These are phyloP conservation scores for Bombus sylvicola DNA, from an alignment of 1,140 invertebrate genomes.

Conservation along the genomic window DNA sequence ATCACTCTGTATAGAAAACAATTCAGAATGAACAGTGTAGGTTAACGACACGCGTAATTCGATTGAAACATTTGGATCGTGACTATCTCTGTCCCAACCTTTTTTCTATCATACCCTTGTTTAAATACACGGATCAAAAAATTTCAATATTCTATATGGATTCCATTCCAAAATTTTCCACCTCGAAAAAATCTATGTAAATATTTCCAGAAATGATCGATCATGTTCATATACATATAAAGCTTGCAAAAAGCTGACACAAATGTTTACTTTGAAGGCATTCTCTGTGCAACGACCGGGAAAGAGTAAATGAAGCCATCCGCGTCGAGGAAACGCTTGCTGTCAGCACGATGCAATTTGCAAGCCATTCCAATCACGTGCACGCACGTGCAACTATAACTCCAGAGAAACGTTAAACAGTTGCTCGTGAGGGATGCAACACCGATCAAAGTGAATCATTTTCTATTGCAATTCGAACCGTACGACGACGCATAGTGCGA, in stretches of 20 bases:
- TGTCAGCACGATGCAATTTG: slow-evolving; percentile 20
- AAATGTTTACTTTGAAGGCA: neutral
- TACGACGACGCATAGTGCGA: too few species aligned
- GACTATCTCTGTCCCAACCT: neutral
- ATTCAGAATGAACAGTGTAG: neutral
- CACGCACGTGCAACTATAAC: neutral
- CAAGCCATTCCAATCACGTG: neutral
- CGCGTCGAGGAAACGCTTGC: neutral
- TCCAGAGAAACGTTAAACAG: neutral
- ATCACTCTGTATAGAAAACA: neutral
- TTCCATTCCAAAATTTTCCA: neutral
- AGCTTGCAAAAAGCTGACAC: neutral
- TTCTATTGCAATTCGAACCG: neutral
- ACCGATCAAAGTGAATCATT: neutral
- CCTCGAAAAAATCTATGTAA: neutral
- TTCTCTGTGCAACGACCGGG: neutral
- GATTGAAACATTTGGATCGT: neutral
- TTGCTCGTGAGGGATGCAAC: neutral
- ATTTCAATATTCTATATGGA: neutral
- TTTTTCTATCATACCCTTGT: neutral
- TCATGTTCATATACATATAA: neutral
- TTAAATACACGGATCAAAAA: neutral
- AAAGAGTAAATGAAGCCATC: slow-evolving; percentile 20
- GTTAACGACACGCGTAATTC: neutral
- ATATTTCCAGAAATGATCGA: neutral